These are phyloP conservation scores for Drosophila koepferae DNA, from an alignment of 2,888 invertebrate species.

Conservation along the genomic window DNA sequence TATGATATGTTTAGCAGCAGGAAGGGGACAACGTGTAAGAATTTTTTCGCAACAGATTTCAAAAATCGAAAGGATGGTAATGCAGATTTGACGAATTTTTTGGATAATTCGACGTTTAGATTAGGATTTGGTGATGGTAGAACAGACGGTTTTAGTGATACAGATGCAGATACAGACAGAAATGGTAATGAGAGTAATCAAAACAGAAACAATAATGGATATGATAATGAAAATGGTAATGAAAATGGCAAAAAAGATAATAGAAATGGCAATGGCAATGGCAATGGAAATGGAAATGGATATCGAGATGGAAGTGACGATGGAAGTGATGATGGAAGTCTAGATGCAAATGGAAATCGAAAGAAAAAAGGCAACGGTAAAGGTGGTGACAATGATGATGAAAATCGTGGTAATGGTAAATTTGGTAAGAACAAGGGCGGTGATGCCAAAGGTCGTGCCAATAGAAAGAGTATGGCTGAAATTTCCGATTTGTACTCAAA, in stretches of 20 bases:
- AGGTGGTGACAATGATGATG: too few species aligned
- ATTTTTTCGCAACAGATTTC: slow-evolving; percentile 11
- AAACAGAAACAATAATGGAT: neutral
- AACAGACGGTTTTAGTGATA: neutral
- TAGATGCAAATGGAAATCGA: neutral
- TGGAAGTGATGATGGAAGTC: neutral
- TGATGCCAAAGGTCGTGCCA: fast-evolving
- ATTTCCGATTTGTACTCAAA: slow-evolving; percentile 33
- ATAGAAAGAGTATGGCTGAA: neutral
- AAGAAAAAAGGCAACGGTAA: neutral
- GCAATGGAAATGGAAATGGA: neutral
- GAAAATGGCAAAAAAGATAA: neutral
- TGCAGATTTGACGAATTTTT: neutral
- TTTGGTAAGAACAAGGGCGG: neutral
- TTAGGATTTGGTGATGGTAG: neutral
- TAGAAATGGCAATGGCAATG: neutral
- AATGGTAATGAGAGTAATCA: neutral
- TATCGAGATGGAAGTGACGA: neutral
- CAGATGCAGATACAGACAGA: neutral
- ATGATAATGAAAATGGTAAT: neutral
- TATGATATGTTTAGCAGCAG: slow-evolving; percentile 5
- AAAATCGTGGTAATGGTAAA: neutral
- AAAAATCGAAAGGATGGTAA: neutral
- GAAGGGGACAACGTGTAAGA: slow-evolving; percentile 8
- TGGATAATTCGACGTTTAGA: neutral